Conservation (phyloP, 92 coral and sea anemone species). For the Palythoa grandiflora region DNA sequence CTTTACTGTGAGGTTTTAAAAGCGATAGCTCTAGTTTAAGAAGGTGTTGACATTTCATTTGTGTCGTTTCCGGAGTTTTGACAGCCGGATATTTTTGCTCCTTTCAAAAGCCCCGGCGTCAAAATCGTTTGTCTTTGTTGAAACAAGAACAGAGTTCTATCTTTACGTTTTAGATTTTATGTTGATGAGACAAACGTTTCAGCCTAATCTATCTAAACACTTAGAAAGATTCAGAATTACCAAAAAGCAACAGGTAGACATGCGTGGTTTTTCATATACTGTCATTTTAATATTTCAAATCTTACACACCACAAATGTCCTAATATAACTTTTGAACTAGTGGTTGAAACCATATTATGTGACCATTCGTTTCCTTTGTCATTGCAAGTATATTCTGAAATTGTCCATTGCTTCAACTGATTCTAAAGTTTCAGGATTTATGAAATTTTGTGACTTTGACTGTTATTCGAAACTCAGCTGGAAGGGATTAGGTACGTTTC, state of each 20-base stretch:
- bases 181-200: background rate
- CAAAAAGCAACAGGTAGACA: background rate
- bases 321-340: no score
- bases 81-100: background rate
- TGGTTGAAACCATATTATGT: no score
- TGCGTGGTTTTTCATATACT: background rate
- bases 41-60: constrained; percentile 34
- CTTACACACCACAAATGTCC: background rate
- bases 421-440: no score
- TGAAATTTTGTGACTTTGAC: no score
- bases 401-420: no score
- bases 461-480: no score
- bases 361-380: no score
- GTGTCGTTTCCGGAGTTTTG: constrained; percentile 32
- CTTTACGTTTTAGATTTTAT: background rate
- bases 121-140: background rate
- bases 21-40: background rate
- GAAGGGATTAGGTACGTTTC: background rate
- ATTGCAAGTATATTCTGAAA: no score
- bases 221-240: background rate
- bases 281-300: background rate
- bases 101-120: background rate
- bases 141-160: background rate
- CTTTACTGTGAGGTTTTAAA: background rate
- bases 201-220: background rate